Evolutionary conservation across 1,140 invertebrate species (phyloP), one percentile per base, ranked within the genome.

Genomic region (Mya arenaria): DNA sequence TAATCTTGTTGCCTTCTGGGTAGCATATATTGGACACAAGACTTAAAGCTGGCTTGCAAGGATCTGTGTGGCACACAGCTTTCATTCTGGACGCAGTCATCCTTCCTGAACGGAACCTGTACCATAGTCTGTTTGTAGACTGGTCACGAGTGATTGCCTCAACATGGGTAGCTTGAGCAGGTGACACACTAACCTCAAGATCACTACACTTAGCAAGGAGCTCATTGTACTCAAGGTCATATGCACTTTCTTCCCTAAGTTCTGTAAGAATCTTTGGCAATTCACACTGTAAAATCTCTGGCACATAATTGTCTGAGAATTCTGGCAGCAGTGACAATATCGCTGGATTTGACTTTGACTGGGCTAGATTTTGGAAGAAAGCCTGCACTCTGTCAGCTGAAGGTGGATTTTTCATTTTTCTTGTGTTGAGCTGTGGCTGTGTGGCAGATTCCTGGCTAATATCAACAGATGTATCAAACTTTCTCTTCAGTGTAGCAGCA

Each of bases 21-120:
- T 77, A 65, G 36, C 56, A 62, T 1, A 77, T 77, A 3, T 23
- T 2, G 17, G 8, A 60, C 23, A 65, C 37, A 23, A 77, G 37
- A 23, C 23, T 37, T 25, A n/a, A n/a, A n/a, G n/a, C n/a, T n/a
- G n/a, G n/a, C n/a, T n/a, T n/a, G n/a, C n/a, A n/a, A n/a, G n/a
- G 32, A 36, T 32, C 17, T 4, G 69, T 72, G 1, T 4, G 10
- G 28, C 48, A 34, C 17, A 13, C 52, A 32, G 69, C 34, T 36
- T 72, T 58, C 32, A 62, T 41, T 4, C 62, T 58, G 8, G 71
- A 74, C 4, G 71, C 71, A 15, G 71, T 74, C 28, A 74, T 30
- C 1, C 71, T 4, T n/a, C n/a, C n/a, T n/a, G n/a, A n/a, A n/a
- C n/a, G n/a, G n/a, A n/a, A n/a, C n/a, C n/a, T n/a, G n/a, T 6